These are phyloP conservation scores for Notothenia coriiceps DNA, from an alignment of 2,113 vertebrate species.

Conservation along the genomic window DNA sequence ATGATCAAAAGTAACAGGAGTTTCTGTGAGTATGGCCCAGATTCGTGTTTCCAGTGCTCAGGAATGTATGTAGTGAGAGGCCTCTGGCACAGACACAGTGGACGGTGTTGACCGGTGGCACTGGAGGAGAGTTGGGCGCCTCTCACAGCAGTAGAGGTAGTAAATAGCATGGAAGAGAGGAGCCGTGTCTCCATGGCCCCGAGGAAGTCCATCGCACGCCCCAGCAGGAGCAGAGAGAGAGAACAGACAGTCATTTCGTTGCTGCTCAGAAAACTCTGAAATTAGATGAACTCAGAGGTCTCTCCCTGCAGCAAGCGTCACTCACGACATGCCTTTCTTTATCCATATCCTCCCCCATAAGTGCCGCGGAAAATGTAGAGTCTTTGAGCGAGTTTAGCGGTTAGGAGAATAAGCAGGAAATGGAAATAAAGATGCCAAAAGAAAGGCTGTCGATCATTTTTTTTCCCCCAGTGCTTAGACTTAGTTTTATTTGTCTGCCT, in stretches of 20 bases:
- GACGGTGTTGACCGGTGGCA: constrained; percentile 54
- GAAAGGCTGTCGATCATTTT: constrained; percentile 77
- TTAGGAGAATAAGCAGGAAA: constrained; percentile 63
- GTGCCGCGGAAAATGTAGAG: constrained; percentile 67
- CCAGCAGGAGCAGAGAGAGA: constrained; percentile 56
- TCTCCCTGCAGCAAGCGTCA: constrained; percentile 64
- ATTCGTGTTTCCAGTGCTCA: constrained; percentile 18
- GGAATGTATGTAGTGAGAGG: constrained; percentile 23
- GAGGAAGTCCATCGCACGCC: constrained; percentile 64
- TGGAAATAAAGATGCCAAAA: constrained; percentile 62
- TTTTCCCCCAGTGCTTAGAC: constrained; percentile 64
- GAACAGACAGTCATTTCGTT: constrained; percentile 64
- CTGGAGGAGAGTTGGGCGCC: constrained; percentile 49
- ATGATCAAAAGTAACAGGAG: constrained; percentile 57
- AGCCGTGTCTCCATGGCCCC: constrained; percentile 60
- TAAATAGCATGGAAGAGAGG: constrained; percentile 66
- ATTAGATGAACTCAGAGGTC: constrained; percentile 78
- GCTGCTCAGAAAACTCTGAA: constrained; percentile 71
- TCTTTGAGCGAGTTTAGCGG: constrained; percentile 71
- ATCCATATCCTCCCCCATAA: constrained; percentile 68
- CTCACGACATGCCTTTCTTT: constrained; percentile 62
- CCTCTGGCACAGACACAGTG: constrained; percentile 50
- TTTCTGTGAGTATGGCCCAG: constrained; percentile 36
- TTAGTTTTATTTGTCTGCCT: constrained; percentile 72
- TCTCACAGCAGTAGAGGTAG: constrained; percentile 64